phyloP scores from a whole-genome alignment of 92 coral and sea anemone genomes.

The Pocillopora grandis region DNA sequence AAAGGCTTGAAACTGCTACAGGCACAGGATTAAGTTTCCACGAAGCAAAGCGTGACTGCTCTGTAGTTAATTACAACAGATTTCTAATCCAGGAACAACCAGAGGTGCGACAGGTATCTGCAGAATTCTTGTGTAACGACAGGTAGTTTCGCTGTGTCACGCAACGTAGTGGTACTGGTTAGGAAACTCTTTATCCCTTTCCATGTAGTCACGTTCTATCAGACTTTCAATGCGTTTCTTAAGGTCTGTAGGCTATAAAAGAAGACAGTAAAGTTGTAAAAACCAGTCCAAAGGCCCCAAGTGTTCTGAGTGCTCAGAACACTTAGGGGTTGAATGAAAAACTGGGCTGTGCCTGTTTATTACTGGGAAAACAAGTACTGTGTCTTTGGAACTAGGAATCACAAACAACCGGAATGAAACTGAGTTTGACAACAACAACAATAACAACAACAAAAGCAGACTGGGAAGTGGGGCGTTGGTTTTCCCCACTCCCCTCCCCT shows the following conservation, averaged over 20 bases:
- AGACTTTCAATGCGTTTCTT: constrained; percentile 99
- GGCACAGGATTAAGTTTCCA: background rate
- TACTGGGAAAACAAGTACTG: too few species aligned
- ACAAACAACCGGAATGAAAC: too few species aligned
- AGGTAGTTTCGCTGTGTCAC: constrained; percentile 35
- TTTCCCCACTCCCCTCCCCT: too few species aligned
- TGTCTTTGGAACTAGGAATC: too few species aligned
- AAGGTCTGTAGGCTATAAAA: constrained; percentile 88
- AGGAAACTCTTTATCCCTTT: constrained; percentile 92
- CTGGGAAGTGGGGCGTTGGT: too few species aligned
- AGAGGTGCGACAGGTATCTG: constrained; percentile 2
- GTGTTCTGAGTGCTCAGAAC: too few species aligned
- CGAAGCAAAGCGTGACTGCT: background rate
- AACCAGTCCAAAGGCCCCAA: too few species aligned
- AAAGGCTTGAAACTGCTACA: background rate
- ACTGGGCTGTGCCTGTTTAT: too few species aligned
- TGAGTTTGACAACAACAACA: too few species aligned
- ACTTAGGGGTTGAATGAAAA: too few species aligned
- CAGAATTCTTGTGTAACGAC: background rate
- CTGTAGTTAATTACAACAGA: background rate
- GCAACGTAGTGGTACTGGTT: constrained; percentile 99
- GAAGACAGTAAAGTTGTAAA: background rate
- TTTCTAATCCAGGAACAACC: background rate
- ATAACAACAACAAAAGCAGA: too few species aligned
- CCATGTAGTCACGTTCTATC: constrained; percentile 98